phyloP scores from a whole-genome alignment of 2,113 vertebrate species.

The Anser brachyrhynchus region DNA sequence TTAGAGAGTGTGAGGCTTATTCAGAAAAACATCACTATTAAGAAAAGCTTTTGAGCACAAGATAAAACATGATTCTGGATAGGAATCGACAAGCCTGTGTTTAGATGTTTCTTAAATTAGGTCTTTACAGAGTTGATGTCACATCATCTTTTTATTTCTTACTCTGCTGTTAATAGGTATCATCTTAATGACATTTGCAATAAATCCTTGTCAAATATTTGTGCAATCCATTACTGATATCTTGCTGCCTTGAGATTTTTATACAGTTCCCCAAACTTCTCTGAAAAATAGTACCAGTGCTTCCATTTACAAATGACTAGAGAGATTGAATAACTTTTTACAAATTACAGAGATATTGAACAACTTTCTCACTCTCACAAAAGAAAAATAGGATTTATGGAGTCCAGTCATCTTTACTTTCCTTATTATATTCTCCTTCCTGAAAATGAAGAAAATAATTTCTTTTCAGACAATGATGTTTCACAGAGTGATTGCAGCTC shows the following conservation, averaged over 20 bases:
- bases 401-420: not conserved
- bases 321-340: not conserved
- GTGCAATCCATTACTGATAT: not conserved
- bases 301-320: not conserved
- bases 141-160: not conserved
- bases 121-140: not conserved
- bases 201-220: not conserved
- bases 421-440: not conserved
- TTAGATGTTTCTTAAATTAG: not conserved
- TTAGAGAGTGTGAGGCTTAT: not conserved
- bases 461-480: constrained; percentile 19
- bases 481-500: not conserved
- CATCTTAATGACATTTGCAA: not conserved
- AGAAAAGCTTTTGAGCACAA: not conserved
- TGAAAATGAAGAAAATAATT: constrained; percentile 1
- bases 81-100: not conserved
- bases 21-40: not conserved
- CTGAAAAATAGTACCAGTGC: not conserved
- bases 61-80: not conserved
- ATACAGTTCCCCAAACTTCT: not conserved
- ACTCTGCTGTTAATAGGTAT: not conserved
- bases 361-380: not conserved
- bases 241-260: not conserved
- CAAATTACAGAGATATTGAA: not conserved
- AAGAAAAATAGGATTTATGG: not conserved